Conservation (phyloP, 2,888 invertebrate species). For the Nyleta sp. region DNA sequence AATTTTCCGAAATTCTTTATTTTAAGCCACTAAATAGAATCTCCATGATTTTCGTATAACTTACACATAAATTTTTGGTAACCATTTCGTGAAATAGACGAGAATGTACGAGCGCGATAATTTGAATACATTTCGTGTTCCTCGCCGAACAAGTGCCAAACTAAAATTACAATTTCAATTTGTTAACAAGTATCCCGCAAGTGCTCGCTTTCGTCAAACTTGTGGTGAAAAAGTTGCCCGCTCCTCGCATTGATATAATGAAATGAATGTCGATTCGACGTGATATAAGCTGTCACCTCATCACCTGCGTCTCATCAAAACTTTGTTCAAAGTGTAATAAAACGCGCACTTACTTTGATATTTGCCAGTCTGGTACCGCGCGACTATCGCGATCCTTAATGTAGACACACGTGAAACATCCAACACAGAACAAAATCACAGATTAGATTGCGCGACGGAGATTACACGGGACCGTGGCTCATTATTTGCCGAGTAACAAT, state of each 20-base stretch:
- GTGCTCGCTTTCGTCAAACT: slow-evolving; percentile 13
- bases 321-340: slow-evolving; percentile 43
- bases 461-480: slow-evolving; percentile 44
- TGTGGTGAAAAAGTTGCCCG: slow-evolving; percentile 25
- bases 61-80: slow-evolving; percentile 11
- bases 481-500: slow-evolving; percentile 53
- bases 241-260: slow-evolving; percentile 29
- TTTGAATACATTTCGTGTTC: slow-evolving; percentile 20
- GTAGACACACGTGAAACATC: not conserved
- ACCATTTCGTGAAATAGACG: slow-evolving; percentile 8
- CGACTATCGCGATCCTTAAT: not conserved
- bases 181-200: slow-evolving; percentile 28
- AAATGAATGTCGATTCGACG: slow-evolving; percentile 31
- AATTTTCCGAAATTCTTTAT: too few species aligned
- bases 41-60: not conserved
- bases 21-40: not conserved
- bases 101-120: slow-evolving; percentile 6
- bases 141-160: slow-evolving; percentile 25
- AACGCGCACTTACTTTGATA: slow-evolving; percentile 37
- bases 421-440: not conserved
- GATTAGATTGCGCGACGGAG: too few species aligned
- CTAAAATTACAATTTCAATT: slow-evolving; percentile 39
- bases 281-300: slow-evolving; percentile 31
- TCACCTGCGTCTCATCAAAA: slow-evolving; percentile 46
- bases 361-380: not conserved